A percentile compares a stretch with the other conserved stretches of the same genome.
These are phyloP conservation scores for Manduca sexta DNA, from an alignment of 1,140 invertebrate genomes.

Conservation along the genomic window DNA sequence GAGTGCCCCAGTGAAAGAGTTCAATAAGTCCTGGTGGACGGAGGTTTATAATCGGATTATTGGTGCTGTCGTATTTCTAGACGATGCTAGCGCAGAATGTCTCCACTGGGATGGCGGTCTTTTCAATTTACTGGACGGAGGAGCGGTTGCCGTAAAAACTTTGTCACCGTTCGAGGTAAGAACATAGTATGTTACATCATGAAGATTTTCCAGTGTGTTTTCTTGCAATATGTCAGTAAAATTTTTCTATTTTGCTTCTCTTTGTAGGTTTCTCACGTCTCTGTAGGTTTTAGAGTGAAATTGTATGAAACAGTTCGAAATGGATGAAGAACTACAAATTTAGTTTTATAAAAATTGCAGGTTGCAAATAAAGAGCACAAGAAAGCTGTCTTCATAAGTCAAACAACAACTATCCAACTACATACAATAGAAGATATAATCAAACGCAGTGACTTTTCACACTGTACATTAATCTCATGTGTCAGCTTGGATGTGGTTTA, in stretches of 20 bases:
- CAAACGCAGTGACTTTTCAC: constrained; percentile 72
- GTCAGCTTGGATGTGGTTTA: constrained; percentile 56
- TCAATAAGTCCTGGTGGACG: constrained; percentile 68
- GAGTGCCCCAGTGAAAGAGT: constrained; percentile 45
- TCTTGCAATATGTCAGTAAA: too few species aligned
- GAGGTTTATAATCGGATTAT: constrained; percentile 75
- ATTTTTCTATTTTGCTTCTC: too few species aligned
- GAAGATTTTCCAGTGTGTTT: too few species aligned
- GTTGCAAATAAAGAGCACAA: constrained; percentile 51
- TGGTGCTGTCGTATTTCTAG: constrained; percentile 75
- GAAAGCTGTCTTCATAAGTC: constrained; percentile 76
- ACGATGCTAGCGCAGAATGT: constrained; percentile 74
- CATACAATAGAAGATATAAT: constrained; percentile 73
- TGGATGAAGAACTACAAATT: too few species aligned
- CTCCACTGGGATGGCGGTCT: constrained; percentile 78
- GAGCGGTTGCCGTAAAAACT: constrained; percentile 74
- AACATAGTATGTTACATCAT: too few species aligned
- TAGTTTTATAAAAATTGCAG: too few species aligned
- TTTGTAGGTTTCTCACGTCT: too few species aligned
- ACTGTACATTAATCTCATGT: constrained; percentile 73
- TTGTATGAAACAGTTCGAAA: too few species aligned
- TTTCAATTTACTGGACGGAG: constrained; percentile 67
- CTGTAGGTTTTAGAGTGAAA: too few species aligned
- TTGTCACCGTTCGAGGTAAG: constrained; percentile 78
- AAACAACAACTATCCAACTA: constrained; percentile 65